Conservation (phyloP, 2,797 vertebrate species). For the Poeciliopsis presidionis region DNA sequence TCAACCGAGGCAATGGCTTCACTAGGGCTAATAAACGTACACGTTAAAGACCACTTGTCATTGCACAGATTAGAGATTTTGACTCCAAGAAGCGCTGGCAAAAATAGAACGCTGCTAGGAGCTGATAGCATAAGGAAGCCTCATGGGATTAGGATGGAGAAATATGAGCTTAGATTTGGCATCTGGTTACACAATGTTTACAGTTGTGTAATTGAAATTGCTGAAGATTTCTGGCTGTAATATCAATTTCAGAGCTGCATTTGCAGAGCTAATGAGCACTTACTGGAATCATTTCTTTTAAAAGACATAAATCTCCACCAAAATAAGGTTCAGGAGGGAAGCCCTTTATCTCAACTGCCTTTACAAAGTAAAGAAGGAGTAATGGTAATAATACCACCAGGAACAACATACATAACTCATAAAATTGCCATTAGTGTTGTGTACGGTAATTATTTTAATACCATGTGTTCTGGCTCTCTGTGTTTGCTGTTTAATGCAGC, state of each 20-base stretch:
- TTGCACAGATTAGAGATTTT: neutral
- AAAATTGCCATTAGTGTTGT: neutral
- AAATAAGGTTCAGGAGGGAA: neutral
- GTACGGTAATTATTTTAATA: neutral
- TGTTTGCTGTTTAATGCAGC: neutral
- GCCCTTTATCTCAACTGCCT: neutral
- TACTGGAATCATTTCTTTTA: neutral
- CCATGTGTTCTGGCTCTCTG: neutral
- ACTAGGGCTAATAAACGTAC: slow-evolving; percentile 16
- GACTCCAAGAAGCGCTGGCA: neutral
- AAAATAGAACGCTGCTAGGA: neutral
- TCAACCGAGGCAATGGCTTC: slow-evolving; percentile 22
- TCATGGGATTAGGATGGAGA: neutral
- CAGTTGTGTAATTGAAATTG: neutral
- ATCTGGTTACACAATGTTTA: neutral
- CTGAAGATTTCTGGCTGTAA: neutral
- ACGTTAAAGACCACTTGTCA: neutral
- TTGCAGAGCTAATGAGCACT: neutral
- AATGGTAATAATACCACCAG: neutral
- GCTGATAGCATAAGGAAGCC: neutral
- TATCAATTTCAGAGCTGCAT: neutral
- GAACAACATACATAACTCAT: neutral
- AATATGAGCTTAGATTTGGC: neutral
- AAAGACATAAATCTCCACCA: neutral
- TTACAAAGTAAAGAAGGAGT: neutral